Evolutionary conservation across 2,113 vertebrate species (phyloP).

Genomic region (Zosterops japonicus): DNA sequence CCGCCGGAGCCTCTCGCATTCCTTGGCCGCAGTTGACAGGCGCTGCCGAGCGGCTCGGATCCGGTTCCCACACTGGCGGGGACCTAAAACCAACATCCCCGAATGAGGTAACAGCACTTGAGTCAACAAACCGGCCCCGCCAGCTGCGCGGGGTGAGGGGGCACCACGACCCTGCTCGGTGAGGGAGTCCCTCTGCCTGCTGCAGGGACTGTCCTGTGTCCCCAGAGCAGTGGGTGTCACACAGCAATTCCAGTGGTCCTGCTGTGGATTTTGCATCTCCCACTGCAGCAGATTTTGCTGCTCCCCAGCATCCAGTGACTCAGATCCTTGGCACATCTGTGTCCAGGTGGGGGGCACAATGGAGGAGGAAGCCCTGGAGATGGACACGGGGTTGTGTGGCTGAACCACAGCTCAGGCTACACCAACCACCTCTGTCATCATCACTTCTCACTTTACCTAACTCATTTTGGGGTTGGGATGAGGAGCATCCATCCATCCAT

Average conservation of each 20-base stretch:
- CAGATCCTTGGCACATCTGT: rapidly evolving
- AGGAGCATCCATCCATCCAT: not conserved
- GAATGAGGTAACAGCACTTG: slow-evolving; percentile 62
- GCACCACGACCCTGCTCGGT: not conserved
- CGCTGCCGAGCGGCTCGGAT: slow-evolving; percentile 34
- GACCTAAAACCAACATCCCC: slow-evolving; percentile 69
- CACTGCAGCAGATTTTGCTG: not conserved
- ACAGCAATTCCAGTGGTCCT: not conserved
- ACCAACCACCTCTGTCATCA: not conserved
- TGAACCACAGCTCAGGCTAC: not conserved
- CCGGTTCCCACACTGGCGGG: slow-evolving; percentile 65
- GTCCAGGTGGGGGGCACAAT: rapidly evolving
- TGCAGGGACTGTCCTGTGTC: not conserved
- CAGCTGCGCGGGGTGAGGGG: not conserved
- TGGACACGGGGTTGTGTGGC: not conserved
- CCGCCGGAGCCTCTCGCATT: not conserved
- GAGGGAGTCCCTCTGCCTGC: not conserved
- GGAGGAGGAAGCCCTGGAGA: not conserved
- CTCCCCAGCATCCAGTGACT: not conserved
- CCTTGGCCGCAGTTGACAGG: slow-evolving; percentile 59
- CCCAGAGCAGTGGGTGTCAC: rapidly evolving
- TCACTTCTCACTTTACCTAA: not conserved
- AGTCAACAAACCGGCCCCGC: slow-evolving; percentile 37
- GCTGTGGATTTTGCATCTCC: not conserved
- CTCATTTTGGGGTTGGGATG: not conserved